Evolutionary conservation across 2,797 vertebrate species (phyloP).

Genomic region (Diplodus puntazzo): DNA sequence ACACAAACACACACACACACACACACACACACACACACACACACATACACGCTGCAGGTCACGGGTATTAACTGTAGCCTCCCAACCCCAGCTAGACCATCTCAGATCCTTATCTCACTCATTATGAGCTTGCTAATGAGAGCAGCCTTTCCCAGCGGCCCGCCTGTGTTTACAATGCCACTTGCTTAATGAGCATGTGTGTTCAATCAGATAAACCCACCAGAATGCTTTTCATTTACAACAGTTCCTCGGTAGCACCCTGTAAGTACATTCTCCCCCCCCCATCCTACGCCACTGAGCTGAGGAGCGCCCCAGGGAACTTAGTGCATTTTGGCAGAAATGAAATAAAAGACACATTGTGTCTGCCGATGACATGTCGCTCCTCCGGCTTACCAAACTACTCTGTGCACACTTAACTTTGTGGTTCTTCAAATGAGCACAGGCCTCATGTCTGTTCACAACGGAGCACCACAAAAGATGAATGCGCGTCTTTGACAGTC

Average conservation of each 20-base stretch:
- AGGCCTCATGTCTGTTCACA: conserved; percentile 41
- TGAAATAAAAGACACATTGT: conserved; percentile 62
- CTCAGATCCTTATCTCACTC: conserved; percentile 75
- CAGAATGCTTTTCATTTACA: conserved; percentile 73
- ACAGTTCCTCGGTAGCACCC: conserved; percentile 60
- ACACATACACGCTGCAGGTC: conserved; percentile 19
- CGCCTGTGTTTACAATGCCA: conserved; percentile 67
- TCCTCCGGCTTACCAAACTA: conserved; percentile 21
- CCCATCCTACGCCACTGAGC: conserved; percentile 45
- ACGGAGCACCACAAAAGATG: conserved; percentile 37
- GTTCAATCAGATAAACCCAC: conserved; percentile 77
- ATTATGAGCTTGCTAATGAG: conserved; percentile 73
- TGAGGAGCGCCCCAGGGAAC: conserved; percentile 33
- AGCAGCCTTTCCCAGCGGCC: conserved; percentile 55
- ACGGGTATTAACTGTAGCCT: conserved; percentile 46
- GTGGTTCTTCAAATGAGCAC: conserved; percentile 38
- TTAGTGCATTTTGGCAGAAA: conserved; percentile 49
- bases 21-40: conserved; percentile 27
- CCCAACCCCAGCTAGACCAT: conserved; percentile 51
- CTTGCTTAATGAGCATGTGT: conserved; percentile 79
- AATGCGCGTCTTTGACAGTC: conserved; percentile 34
- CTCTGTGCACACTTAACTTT: conserved; percentile 37
- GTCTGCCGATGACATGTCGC: conserved; percentile 36
- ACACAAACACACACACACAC: conserved; percentile 26
- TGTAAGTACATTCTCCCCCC: conserved; percentile 32